Evolutionary conservation across 92 coral and sea anemone species (phyloP), one percentile per base, ranked within the genome.

Genomic region (Heteractis magnifica): DNA sequence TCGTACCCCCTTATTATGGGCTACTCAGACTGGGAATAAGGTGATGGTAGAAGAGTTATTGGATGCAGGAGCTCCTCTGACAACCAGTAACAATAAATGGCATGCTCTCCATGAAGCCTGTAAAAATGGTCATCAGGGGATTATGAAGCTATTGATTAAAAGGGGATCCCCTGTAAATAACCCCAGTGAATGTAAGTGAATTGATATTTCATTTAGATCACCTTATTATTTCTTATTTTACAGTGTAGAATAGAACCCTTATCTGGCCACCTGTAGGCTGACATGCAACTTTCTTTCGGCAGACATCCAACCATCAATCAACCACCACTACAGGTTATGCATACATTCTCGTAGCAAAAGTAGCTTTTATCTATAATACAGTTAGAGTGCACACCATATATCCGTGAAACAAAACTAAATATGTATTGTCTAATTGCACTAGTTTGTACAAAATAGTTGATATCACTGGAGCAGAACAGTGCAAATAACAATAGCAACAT

Each of bases 81-180:
- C 86, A n/a, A 74, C 87, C 72, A 55, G 90, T 86, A 56, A 86
- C 76, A 88, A 90, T 64, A 93, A 97, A 52, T 97, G 99, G 99
- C 98, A 94, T 79, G 93, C 98, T 15, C 88, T 97, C 7, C 99
- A 97, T 76, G 99, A 97, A 53, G 99, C 99, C 0, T 93, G 98
- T 78, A 97, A 97, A 84, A 83, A 76, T 6, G 99, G 99, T 4
- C 90, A 71, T 75, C 79, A 80, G 68, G 92, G 90, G 50, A 87
- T 97, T 82, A 95, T 89, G 0, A 75, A 97, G 77, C 41, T 91
- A 13, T 84, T 97, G 15, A 62, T 97, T 5, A 88, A 90, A 41
- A 90, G 93, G 8, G 98, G 98, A 1, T 88, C 95, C 21, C 94
- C 92, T 71, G 97, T 97, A 0, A 97, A 97, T 84, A 97, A 90